These are phyloP conservation scores for Coregonus sp. DNA, from an alignment of 2,797 vertebrate genomes.

Conservation along the genomic window DNA sequence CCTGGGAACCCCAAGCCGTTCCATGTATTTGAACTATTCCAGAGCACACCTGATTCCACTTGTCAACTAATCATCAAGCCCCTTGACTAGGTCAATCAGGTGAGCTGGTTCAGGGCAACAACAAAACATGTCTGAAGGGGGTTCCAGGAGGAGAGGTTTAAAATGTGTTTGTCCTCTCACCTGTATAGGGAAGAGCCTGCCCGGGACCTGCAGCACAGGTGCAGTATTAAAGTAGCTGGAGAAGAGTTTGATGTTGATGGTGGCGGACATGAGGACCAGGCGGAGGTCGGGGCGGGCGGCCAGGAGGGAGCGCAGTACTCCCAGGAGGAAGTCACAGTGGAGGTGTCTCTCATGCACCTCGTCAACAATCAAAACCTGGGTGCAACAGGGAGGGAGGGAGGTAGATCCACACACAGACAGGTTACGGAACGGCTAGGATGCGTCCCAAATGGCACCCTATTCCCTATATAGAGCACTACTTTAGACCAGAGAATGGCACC, in stretches of 20 bases:
- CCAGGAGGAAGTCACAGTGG: conserved; percentile 89
- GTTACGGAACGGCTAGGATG: too few relatives aligned
- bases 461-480: too few relatives aligned
- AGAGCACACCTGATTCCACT: too few relatives aligned
- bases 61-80: too few relatives aligned
- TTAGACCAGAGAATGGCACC: too few relatives aligned
- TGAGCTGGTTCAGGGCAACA: too few relatives aligned
- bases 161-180: conserved; percentile 49
- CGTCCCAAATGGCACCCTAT: background rate
- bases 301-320: conserved; percentile 82
- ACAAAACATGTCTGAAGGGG: too few relatives aligned
- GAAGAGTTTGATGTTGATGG: conserved; percentile 92
- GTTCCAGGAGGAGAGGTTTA: too few relatives aligned
- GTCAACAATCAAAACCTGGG: conserved; percentile 78
- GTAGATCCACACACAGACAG: background rate
- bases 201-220: conserved; percentile 91
- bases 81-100: too few relatives aligned
- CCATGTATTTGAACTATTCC: too few relatives aligned
- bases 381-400: background rate
- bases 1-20: too few relatives aligned
- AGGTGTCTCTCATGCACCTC: conserved; percentile 94
- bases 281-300: conserved; percentile 74
- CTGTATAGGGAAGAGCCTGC: conserved; percentile 89
- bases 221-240: conserved; percentile 81
- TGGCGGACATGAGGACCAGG: conserved; percentile 93